Base-by-base conservation (phyloP, 2,113 vertebrate genomes). In the Scortum barcoo region DNA sequence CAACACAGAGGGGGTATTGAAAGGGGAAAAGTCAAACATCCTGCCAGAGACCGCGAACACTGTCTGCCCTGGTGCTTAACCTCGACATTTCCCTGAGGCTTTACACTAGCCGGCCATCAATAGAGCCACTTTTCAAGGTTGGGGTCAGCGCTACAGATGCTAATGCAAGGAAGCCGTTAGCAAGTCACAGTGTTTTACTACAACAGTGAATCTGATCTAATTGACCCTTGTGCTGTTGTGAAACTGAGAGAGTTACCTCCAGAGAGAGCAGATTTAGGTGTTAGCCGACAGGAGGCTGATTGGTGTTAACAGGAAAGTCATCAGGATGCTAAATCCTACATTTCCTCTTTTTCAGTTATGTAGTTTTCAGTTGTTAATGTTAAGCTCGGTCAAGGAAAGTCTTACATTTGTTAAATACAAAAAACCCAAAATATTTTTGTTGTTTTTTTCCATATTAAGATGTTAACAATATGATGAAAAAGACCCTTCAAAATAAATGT, bases 1-100 rank as follows among this genome's bases (percentile, higher is more conserved):
- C 20, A 50, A 14, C 1, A 1, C 57, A 17, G 11, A 42, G 22
- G 16, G 16, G 16, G 30, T 24, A 48, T 10, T 38, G 28, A 38
- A 19, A 71, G 72, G 72, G 61, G 28, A 68, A 54, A 61, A 53
- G 71, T 58, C n/a, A 53, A 22, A 24, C 7, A 36, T 61, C 14
- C 7, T 40, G 24, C 56, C 7, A 13, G 14, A 38, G 48, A 44
- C 28, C 16, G 40, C 24, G 60, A 50, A 63, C 33, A 28, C 26
- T 2, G 8, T 36, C 44, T 68, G 40, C 67, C 66, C 50, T 40
- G 38, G 36, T 19, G 38, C 77, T 77, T 54, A 62, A 40, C 65
- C 63, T 28, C 2, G 1, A 44, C 72, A 57, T 57, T 33, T 40
- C 19, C 61, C 33, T 2, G 17, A 48, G 48, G 73, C 13, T 51